Evolutionary conservation across 2,888 invertebrate genomes (phyloP).

Genomic region (Spilarctia lutea): DNA sequence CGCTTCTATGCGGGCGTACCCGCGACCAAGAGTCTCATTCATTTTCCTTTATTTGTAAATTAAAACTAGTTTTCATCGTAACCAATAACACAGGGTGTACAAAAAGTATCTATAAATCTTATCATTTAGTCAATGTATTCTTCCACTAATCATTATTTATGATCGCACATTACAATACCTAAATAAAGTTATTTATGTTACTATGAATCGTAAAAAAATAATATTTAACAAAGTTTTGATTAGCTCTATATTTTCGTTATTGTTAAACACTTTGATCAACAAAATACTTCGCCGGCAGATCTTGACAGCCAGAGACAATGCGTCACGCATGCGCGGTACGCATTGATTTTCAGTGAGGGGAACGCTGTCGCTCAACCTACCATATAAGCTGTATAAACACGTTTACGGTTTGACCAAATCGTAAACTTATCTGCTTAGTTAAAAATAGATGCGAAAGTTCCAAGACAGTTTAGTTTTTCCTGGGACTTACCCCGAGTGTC

Average conservation of each 20-base stretch:
- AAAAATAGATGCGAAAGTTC: not conserved
- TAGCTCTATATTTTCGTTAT: slow-evolving; percentile 34
- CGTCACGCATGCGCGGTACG: slow-evolving; percentile 71
- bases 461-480: too few relatives aligned
- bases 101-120: not conserved
- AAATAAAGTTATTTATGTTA: not conserved
- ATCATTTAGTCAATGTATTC: not conserved
- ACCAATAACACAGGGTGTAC: not conserved
- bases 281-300: slow-evolving; percentile 59
- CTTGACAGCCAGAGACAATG: slow-evolving; percentile 62
- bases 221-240: not conserved
- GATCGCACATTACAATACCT: not conserved
- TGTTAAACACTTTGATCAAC: slow-evolving; percentile 47
- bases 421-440: not conserved
- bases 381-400: not conserved
- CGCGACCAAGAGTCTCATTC: slow-evolving; percentile 89
- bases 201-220: slow-evolving; percentile 6
- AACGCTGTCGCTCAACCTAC: not conserved
- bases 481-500: too few relatives aligned
- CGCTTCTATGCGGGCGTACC: slow-evolving; percentile 88
- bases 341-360: slow-evolving; percentile 79
- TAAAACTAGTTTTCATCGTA: not conserved
- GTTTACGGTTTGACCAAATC: not conserved
- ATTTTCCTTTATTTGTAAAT: slow-evolving; percentile 62
- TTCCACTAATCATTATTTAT: not conserved